Conservation (phyloP, 2,888 invertebrate species). For the Trissolcus brochymenae region DNA sequence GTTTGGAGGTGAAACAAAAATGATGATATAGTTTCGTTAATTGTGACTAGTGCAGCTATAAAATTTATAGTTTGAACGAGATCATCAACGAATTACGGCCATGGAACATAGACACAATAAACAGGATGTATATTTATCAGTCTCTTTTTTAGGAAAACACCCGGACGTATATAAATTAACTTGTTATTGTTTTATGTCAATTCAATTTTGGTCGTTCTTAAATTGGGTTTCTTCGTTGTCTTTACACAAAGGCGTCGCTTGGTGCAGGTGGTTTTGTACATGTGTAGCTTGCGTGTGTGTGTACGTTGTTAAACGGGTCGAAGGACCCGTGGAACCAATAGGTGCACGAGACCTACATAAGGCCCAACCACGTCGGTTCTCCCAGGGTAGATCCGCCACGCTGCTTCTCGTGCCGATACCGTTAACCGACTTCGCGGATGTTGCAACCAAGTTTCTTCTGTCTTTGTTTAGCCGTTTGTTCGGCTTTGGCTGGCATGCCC, state of each 20-base stretch:
- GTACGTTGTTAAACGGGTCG: conserved; percentile 46
- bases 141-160: no score
- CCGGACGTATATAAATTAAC: background rate
- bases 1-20: no score
- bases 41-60: no score
- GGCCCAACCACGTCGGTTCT: conserved; percentile 62
- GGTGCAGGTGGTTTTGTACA: conserved; percentile 15
- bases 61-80: no score
- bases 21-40: no score
- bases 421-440: conserved; percentile 62
- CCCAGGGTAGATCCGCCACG: conserved; percentile 63
- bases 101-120: no score
- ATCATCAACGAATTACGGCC: no score
- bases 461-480: conserved; percentile 18
- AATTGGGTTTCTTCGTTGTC: conserved; percentile 42
- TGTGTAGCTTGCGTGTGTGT: conserved; percentile 3
- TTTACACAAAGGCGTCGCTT: conserved; percentile 35
- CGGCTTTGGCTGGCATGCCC: conserved; percentile 10
- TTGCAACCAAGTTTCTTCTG: conserved; percentile 46
- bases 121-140: no score
- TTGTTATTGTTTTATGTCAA: conserved; percentile 30
- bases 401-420: conserved; percentile 68
- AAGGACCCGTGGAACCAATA: conserved; percentile 66
- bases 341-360: conserved; percentile 73
- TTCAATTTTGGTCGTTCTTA: conserved; percentile 45